phyloP scores from a whole-genome alignment of 1,140 invertebrate genomes.

The Dermatophagoides farinae region DNA sequence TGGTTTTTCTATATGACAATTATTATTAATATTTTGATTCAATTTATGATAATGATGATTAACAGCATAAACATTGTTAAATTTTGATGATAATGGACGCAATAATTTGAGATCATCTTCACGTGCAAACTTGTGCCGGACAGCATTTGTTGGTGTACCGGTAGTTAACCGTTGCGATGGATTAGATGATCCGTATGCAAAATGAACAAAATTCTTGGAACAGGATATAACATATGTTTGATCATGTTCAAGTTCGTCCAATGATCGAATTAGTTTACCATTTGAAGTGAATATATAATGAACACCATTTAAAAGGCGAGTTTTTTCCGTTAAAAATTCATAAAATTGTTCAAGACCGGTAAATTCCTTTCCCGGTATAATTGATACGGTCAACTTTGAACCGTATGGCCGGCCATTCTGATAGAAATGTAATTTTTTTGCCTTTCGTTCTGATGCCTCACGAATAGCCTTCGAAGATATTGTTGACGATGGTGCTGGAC shows the following conservation, averaged over 20 bases:
- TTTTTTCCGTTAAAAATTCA: constrained; percentile 33
- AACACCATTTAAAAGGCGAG: constrained; percentile 24
- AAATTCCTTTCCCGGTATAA: constrained; percentile 61
- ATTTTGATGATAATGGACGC: constrained; percentile 17
- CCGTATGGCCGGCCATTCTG: constrained; percentile 80
- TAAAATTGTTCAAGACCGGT: constrained; percentile 62
- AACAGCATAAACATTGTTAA: constrained; percentile 5
- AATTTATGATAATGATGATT: not conserved
- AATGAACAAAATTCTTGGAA: constrained; percentile 65
- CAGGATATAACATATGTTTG: constrained; percentile 76
- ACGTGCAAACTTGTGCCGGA: not conserved
- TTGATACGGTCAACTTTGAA: constrained; percentile 65
- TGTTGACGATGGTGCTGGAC: not conserved
- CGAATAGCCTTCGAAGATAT: constrained; percentile 6
- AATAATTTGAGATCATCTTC: constrained; percentile 20
- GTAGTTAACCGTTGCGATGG: not conserved
- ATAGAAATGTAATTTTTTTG: constrained; percentile 61
- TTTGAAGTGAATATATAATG: constrained; percentile 70
- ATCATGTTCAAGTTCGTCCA: constrained; percentile 70
- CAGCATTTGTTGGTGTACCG: not conserved
- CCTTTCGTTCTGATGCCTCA: constrained; percentile 28
- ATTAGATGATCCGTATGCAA: not conserved
- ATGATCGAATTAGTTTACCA: constrained; percentile 52
- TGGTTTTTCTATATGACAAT: not conserved
- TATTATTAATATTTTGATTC: not conserved